These are phyloP conservation scores for Ascidia mentula DNA, from an alignment of 23 tunicate species.

Conservation along the genomic window DNA sequence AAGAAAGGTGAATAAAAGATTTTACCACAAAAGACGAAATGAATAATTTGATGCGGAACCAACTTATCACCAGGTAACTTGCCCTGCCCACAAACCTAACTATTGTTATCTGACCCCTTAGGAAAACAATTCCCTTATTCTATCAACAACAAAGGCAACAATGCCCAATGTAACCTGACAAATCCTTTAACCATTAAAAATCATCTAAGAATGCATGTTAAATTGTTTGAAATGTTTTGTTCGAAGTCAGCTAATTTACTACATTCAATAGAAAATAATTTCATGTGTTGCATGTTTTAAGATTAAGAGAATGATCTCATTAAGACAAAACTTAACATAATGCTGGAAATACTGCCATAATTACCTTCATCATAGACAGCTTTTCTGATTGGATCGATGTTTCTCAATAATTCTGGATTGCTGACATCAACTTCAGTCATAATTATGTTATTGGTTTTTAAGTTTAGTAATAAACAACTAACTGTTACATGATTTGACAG, in stretches of 20 bases:
- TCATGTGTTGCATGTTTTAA: not conserved
- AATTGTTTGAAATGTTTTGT: not conserved
- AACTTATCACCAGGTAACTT: slow-evolving; percentile 19
- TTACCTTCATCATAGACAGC: slow-evolving; percentile 72
- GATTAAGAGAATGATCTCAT: too few species aligned
- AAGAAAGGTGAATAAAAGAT: too few species aligned
- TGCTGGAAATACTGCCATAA: not conserved
- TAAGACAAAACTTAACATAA: not conserved
- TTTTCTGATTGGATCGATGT: slow-evolving; percentile 45
- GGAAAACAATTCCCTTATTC: not conserved
- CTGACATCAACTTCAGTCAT: slow-evolving; percentile 58
- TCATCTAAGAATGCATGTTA: too few species aligned
- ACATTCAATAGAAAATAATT: not conserved
- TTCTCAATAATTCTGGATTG: slow-evolving; percentile 47
- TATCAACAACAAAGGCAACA: not conserved
- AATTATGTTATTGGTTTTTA: too few species aligned
- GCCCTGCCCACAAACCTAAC: slow-evolving; percentile 39
- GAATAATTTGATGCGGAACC: not conserved
- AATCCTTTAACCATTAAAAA: not conserved
- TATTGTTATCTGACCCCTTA: not conserved
- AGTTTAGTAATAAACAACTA: too few species aligned
- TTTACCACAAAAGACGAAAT: not conserved
- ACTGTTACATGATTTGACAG: too few species aligned
- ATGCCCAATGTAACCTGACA: not conserved
- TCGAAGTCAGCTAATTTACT: not conserved